Evolutionary conservation across 2,797 vertebrate genomes (phyloP), one percentile per base, ranked within the genome.

Genomic region (Sebastes matsubarae): DNA sequence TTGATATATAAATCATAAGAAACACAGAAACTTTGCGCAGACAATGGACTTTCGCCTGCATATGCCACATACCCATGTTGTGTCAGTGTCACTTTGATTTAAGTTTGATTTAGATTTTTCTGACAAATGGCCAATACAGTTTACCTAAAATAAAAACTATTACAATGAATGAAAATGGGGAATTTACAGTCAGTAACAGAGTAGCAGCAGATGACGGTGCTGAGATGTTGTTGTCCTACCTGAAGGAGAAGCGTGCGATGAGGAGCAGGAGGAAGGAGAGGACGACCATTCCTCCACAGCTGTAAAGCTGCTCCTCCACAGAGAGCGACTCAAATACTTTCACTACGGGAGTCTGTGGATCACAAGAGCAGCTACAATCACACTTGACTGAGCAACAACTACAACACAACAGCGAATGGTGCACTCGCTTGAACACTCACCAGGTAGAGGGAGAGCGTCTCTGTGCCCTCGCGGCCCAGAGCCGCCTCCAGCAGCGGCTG

Each of bases 201-300:
- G 16, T 2, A 59, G 38, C 3, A 22, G 29, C 54, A n/a, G 30
- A 63, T 22, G 61, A 1, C 32, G 6, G 30, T 13, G 59, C 29
- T 18, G 14, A 50, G 22, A n/a, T 18, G 8, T 13, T 25, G 8
- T 42, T 18, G 34, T 82, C 83, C 67, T 92, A 97, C 97, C 93
- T 95, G 92, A 96, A 96, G 76, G 80, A 94, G 79, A 94, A 94
- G 29, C 93, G 96, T 6, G 97, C 91, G 2, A 96, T 68, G 74
- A 97, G 38, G 68, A 97, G 93, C 63, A 97, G 86, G 52, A 97
- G 69, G 82, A 97, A 93, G 29, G 96, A 96, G 66, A 97, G 82
- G 7, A 95, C 20, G 25, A 96, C 86, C 27, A 97, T 90, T 1
- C 92, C 95, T 1, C 90, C 91, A 32, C 94, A 95, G 58, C 87